Base-by-base conservation (phyloP, 2,888 invertebrate genomes). In the Laothoe populi region DNA sequence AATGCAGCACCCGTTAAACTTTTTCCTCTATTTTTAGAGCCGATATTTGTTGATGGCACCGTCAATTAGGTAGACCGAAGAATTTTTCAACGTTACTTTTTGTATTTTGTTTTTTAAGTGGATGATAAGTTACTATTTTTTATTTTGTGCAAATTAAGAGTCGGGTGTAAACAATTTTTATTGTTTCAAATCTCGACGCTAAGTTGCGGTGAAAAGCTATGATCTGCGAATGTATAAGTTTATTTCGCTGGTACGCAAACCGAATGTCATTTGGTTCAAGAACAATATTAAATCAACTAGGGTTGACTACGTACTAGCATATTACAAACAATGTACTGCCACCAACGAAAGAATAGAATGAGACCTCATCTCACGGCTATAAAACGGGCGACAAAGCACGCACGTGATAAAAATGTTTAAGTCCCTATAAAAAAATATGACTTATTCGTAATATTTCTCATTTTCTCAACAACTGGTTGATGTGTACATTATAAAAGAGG, bases 1-100 rank as follows among this genome's bases (percentile, higher is more conserved):
- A 78, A 72, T 70, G 67, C 65, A 63, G 64, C 71, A 65, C 63
- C 61, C 70, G 68, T 75, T 74, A 70, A 79, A 77, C 70, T 77
- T 78, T 63, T 63, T 66, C 63, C 64, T 63, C 70, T 70, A 64
- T 70, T 72, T 73, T 78, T 71, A 70, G 68, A 65, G 70, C 64
- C 71, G 72, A 74, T 75, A 71, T 73, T 77, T 72, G 69, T 65
- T 63, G 62, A 53, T 59, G 57, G 63, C 64, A 61, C 68, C 69
- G 67, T 71, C 78, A 72, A 73, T 73, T 71, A 70, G 46, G 57
- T 45, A 64, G 61, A 63, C 65, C 53, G 35, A 53, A 31, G 53
- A 53, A 35, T 53, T 53, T 65, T 63, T 64, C 65, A 64, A 62
- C 62, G 61, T 60, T 57, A 63, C 63, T 64, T 68, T 66, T 67